Evolutionary conservation across 2,797 vertebrate genomes (phyloP).

Genomic region (Poeciliopsis paucimaculata): DNA sequence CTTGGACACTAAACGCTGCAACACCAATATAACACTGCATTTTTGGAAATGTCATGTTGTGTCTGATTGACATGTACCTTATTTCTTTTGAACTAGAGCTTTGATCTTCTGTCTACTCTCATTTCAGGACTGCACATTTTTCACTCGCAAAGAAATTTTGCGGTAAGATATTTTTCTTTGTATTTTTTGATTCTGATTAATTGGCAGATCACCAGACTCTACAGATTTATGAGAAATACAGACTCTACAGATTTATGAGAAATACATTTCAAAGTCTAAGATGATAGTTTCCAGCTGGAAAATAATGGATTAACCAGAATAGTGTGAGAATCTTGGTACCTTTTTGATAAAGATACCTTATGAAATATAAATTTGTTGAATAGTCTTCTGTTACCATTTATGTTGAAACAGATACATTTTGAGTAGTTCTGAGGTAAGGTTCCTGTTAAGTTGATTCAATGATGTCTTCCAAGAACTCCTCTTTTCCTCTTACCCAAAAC

Average conservation of each 20-base stretch:
- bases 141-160: constrained; percentile 98
- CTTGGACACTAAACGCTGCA: neutral
- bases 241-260: constrained; percentile 1
- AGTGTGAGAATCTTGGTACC: neutral
- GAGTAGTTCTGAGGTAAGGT: neutral
- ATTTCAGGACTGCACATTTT: constrained; percentile 96
- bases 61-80: neutral
- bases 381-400: neutral
- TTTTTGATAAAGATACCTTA: neutral
- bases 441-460: neutral
- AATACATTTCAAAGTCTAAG: neutral
- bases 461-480: neutral
- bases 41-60: neutral
- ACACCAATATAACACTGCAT: neutral
- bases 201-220: neutral
- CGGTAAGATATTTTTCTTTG: constrained; percentile 80
- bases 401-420: neutral
- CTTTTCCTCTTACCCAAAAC: neutral
- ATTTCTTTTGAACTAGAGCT: neutral
- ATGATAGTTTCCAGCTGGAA: neutral
- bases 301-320: neutral
- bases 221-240: neutral
- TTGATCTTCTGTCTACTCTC: constrained; percentile 40
- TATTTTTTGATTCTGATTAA: neutral
- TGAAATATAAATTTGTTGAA: neutral